Evolutionary conservation across 2,113 vertebrate genomes (phyloP).

Genomic region (Bufo gargarizans): DNA sequence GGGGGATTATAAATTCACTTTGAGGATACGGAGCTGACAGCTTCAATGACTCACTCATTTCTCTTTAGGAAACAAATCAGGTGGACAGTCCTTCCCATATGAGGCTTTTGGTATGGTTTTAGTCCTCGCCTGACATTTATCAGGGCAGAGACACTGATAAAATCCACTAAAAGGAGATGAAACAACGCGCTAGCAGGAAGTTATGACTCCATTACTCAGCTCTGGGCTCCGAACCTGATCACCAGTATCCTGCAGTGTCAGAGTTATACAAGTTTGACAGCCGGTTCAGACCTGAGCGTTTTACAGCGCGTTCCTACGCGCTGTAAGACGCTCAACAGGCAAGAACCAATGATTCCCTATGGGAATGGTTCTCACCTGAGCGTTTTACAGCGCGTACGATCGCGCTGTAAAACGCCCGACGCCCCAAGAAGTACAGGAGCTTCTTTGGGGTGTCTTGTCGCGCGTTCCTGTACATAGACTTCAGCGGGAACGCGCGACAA

Average conservation of each 20-base stretch:
- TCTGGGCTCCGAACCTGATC: not conserved
- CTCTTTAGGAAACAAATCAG: conserved; percentile 43
- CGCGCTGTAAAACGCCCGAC: too few species aligned
- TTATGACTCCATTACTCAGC: conserved; percentile 14
- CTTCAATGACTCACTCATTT: conserved; percentile 23
- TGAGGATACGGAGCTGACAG: conserved; percentile 24
- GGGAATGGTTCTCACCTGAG: too few species aligned
- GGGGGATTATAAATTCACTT: conserved; percentile 8
- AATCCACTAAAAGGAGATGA: not conserved
- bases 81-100: not conserved
- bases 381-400: too few species aligned
- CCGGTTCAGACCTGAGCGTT: too few species aligned
- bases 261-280: not conserved
- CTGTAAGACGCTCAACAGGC: too few species aligned
- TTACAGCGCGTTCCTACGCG: too few species aligned
- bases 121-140: conserved; percentile 29
- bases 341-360: too few species aligned
- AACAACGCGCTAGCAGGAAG: not conserved
- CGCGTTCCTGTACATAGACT: too few species aligned
- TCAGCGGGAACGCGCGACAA: too few species aligned
- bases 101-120: conserved; percentile 2
- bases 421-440: too few species aligned
- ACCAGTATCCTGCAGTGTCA: not conserved
- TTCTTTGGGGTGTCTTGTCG: too few species aligned
- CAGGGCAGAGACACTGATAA: not conserved